Percentiles rank a stretch among this genome's conserved stretches.
These are phyloP conservation scores for Zoanthus sansibaricus DNA, from an alignment of 92 coral and sea anemone species.

Conservation along the genomic window DNA sequence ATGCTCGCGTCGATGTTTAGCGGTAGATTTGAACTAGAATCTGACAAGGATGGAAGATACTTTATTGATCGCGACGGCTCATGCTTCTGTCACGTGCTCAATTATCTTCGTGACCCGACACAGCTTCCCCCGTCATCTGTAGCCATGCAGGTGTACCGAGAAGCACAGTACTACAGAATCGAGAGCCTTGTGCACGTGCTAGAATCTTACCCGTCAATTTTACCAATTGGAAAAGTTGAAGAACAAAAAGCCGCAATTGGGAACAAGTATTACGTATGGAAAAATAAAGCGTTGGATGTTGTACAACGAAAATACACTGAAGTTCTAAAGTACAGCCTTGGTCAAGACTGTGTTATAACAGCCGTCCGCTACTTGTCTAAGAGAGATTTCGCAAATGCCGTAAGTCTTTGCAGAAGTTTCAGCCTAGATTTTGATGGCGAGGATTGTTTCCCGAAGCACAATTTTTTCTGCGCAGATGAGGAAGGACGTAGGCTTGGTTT, in stretches of 20 bases:
- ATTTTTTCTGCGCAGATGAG: slow-evolving; percentile 76
- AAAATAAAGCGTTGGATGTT: slow-evolving; percentile 55
- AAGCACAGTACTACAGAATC: slow-evolving; percentile 84
- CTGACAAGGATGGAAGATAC: slow-evolving; percentile 80
- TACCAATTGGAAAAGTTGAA: slow-evolving; percentile 63
- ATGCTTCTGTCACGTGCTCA: slow-evolving; percentile 80
- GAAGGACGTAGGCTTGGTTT: slow-evolving; percentile 64
- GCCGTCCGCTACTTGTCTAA: slow-evolving; percentile 73
- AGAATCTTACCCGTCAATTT: slow-evolving; percentile 76
- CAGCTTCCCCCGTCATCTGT: slow-evolving; percentile 77
- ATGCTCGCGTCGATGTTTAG: slow-evolving; percentile 95
- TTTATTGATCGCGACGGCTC: slow-evolving; percentile 95
- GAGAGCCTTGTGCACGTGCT: slow-evolving; percentile 74
- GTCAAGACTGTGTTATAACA: slow-evolving; percentile 76
- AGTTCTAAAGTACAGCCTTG: slow-evolving; percentile 70
- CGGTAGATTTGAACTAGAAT: slow-evolving; percentile 79
- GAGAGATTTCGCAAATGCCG: slow-evolving; percentile 60
- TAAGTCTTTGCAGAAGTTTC: slow-evolving; percentile 57
- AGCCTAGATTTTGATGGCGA: slow-evolving; percentile 23
- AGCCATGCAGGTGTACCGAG: slow-evolving; percentile 89
- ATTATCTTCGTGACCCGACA: slow-evolving; percentile 89
- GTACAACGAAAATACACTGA: slow-evolving; percentile 71
- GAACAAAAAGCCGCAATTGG: slow-evolving; percentile 72
- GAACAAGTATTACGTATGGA: slow-evolving; percentile 74
- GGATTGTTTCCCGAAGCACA: slow-evolving; percentile 55